Base-by-base conservation (phyloP, 2,888 invertebrate species). In the Eubasilissa splendida region DNA sequence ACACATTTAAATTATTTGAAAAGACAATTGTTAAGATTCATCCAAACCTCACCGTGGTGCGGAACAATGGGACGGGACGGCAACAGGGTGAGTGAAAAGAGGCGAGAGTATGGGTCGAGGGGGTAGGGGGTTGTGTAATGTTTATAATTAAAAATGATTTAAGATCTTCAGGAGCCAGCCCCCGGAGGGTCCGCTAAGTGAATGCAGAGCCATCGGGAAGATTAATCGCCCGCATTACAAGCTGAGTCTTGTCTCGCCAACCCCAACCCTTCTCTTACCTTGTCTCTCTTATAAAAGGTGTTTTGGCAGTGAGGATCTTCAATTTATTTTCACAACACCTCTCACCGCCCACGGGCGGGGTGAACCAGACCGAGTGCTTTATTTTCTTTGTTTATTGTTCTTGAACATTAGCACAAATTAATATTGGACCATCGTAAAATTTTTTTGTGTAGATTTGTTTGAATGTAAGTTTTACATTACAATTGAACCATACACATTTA, bases 91-190 rank as follows among this genome's bases (percentile, higher is more conserved):
- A 12, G 9, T 54, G 2, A 9, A 1, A 11, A 54, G 54, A 12
- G 1, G 54, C 54, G 54, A 22, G 22, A 22, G 22, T 22, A 1
- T 1, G 22, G 22, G 56, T 53, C 33, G 33, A n/a, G 54, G 54
- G 33, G 56, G 1, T 22, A 22, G 22, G 22, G 53, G 53, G 53
- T 42, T 66, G 56, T 12, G 56, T 76, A n/a, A 68, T 76, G 76
- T 56, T 76, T 66, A 33, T 54, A 66, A 76, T 76, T 76, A 76
- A 76, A 56, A 76, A 54, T 76, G 76, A 76, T 76, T 66, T 54
- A 76, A 33, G 53, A 50, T 33, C 76, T 66, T n/a, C 22, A 12
- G 31, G 33, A 54, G 50, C 76, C 53, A 31, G 54, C 22, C 22
- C 11, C 54, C 53, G 14, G 31, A 54, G 54, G 31, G 71, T 71